Evolutionary conservation across 1,140 invertebrate genomes (phyloP), one percentile per base, ranked within the genome.

Genomic region (Drosophila grimshawi): DNA sequence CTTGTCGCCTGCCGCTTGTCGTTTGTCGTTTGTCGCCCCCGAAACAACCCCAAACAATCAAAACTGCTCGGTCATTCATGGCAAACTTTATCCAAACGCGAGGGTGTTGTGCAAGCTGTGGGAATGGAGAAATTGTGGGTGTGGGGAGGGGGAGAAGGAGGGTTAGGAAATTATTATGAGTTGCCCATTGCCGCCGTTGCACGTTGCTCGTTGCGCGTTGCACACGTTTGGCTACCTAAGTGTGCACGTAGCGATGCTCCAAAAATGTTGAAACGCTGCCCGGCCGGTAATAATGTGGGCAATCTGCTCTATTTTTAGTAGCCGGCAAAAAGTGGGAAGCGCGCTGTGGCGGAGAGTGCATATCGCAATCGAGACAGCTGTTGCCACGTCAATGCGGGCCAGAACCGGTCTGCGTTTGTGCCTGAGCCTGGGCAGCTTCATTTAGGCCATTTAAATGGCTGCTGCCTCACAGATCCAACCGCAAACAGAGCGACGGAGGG

Each of bases 41-140:
- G 19, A 19, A 19, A 19, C 19, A 19, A 19, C 76, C 75, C 11
- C 33, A 48, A 39, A 59, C 80, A 43, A 43, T 8, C 39, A n/a
- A 89, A 88, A 66, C 85, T 88, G 83, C 59, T 88, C 83, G 89
- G 83, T 60, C 85, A 88, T 88, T 88, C 83, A 88, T 89, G 85
- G 83, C 83, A 83, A 83, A 89, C 85, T 86, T 86, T 86, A 88
- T 88, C 19, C 19, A 72, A 88, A 55, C 46, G 19, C 48, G 37
- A 5, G n/a, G 27, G 7, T 27, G 49, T 5, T 4, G 8, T 6
- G 30, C 6, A 10, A 4, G 27, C 6, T 10, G 19, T 5, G 46
- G 46, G 46, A 19, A 19, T 19, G 19, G 46, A 33, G 10, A 43
- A n/a, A n/a, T 7, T 8, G 37, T 1, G 39, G 8, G 37, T 8